Percentiles rank a stretch among this genome's conserved stretches.
phyloP scores from a whole-genome alignment of 2,113 vertebrate species.

The Ptyas mucosa region DNA sequence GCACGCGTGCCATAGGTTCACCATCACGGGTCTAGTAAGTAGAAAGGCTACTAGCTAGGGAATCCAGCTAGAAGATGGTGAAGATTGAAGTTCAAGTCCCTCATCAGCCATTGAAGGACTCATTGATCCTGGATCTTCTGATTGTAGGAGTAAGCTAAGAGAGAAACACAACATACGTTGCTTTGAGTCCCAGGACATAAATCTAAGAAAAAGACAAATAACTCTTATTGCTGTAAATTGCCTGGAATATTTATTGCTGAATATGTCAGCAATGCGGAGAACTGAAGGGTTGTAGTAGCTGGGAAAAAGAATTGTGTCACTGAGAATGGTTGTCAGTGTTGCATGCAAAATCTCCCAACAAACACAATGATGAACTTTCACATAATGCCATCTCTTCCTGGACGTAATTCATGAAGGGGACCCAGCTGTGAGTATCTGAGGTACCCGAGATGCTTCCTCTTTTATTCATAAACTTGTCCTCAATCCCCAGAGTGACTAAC shows the following conservation, averaged over 20 bases:
- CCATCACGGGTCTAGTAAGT: neutral
- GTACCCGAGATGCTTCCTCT: neutral
- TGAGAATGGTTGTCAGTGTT: neutral
- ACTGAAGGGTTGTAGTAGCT: neutral
- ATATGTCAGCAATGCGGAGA: neutral
- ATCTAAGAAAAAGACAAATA: neutral
- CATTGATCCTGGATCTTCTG: neutral
- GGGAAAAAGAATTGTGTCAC: neutral
- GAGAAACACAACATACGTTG: neutral
- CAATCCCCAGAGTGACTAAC: neutral
- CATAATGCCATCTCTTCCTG: neutral
- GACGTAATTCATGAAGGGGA: neutral
- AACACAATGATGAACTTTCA: neutral
- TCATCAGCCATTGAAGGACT: neutral
- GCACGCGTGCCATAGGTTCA: no score
- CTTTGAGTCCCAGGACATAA: neutral
- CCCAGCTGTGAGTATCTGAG: neutral
- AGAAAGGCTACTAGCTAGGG: neutral
- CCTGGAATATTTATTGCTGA: neutral
- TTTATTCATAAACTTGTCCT: fast-evolving
- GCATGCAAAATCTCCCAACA: neutral
- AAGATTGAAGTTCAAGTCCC: neutral
- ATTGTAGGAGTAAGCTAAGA: neutral
- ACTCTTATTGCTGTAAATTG: neutral
- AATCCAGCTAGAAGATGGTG: neutral